Percentiles rank a stretch among this genome's conserved stretches.
Evolutionary conservation across 2,888 invertebrate genomes (phyloP).

Genomic region (Ichneumoninae sp.): DNA sequence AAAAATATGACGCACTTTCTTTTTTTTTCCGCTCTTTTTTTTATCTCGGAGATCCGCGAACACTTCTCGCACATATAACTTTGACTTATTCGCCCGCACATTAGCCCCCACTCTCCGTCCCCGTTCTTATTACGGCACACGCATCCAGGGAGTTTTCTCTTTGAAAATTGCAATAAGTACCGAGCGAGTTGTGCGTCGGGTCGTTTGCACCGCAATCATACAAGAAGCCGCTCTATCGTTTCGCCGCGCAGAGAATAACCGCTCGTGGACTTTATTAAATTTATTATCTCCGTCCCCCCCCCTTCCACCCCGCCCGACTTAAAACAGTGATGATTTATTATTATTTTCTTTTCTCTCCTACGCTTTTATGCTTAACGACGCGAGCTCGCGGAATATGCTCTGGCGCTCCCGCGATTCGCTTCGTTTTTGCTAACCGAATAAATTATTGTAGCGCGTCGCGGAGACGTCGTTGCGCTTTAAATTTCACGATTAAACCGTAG

Average conservation of each 20-base stretch:
- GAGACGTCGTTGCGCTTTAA: constrained; percentile 30
- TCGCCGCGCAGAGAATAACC: constrained; percentile 42
- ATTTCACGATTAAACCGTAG: constrained; percentile 26
- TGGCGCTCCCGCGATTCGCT: constrained; percentile 63
- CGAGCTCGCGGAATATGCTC: constrained; percentile 80
- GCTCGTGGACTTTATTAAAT: constrained; percentile 81
- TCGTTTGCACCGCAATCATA: constrained; percentile 71
- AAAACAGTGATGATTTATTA: constrained; percentile 81
- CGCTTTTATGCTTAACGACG: constrained; percentile 79
- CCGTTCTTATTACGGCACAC: not conserved
- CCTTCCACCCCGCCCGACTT: constrained; percentile 53
- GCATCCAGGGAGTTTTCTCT: constrained; percentile 1
- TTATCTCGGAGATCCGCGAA: constrained; percentile 19
- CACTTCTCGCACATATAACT: constrained; percentile 54
- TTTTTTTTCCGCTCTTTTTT: constrained; percentile 34
- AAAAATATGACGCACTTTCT: constrained; percentile 65
- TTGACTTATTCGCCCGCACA: constrained; percentile 15
- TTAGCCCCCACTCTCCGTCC: constrained; percentile 2
- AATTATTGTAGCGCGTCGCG: constrained; percentile 53
- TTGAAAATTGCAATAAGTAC: constrained; percentile 54
- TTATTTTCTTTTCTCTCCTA: constrained; percentile 70
- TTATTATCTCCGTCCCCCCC: constrained; percentile 75
- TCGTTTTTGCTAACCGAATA: constrained; percentile 49
- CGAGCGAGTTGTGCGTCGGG: constrained; percentile 48
- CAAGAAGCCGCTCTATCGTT: constrained; percentile 52